Conservation (phyloP, 2,113 vertebrate species). For the Lampris incognitus region DNA sequence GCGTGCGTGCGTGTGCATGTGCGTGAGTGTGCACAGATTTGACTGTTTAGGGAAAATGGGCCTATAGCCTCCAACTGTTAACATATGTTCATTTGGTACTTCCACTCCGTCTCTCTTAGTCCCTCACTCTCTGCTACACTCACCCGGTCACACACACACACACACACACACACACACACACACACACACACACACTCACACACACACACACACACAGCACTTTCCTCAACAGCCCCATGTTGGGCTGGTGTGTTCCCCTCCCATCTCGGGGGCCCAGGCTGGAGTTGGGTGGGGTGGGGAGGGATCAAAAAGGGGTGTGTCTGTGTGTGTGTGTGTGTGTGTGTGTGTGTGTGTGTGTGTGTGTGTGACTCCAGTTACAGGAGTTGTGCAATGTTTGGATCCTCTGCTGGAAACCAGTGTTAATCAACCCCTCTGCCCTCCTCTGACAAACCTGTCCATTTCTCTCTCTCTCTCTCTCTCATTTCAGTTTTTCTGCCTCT, state of each 20-base stretch:
- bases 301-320: conserved; percentile 2
- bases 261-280: too few relatives aligned
- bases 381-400: conserved; percentile 62
- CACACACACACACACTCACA: not conserved
- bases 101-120: too few relatives aligned
- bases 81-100: too few relatives aligned
- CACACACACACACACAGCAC: not conserved
- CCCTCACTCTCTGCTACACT: too few relatives aligned
- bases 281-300: too few relatives aligned
- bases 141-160: too few relatives aligned
- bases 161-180: not conserved
- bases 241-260: conserved; percentile 3
- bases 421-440: conserved; percentile 52
- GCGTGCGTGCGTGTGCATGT: too few relatives aligned
- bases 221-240: too few relatives aligned
- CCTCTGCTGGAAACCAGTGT: conserved; percentile 43
- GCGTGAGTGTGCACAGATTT: too few relatives aligned
- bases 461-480: conserved; percentile 4
- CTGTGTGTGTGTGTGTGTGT: conserved; percentile 32
- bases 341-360: conserved; percentile 1
- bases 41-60: too few relatives aligned
- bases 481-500: too few relatives aligned
- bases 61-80: too few relatives aligned
- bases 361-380: conserved; percentile 57
- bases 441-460: not conserved